Evolutionary conservation across 1,140 invertebrate species (phyloP).

Genomic region (Lethocerus indicus): DNA sequence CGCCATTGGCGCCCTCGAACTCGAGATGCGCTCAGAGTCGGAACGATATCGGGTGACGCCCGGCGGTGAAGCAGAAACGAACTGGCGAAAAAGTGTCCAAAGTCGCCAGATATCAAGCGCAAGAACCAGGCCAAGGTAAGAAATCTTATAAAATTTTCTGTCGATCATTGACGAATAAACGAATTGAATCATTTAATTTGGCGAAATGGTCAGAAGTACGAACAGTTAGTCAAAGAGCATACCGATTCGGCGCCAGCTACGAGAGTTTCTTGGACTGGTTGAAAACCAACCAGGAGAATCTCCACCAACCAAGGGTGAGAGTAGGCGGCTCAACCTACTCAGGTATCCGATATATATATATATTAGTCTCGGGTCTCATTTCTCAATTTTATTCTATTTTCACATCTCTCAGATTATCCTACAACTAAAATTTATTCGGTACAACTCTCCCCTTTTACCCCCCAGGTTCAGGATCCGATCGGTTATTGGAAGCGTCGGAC

Average conservation of each 20-base stretch:
- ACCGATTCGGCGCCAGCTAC: conserved; percentile 55
- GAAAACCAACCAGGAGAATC: conserved; percentile 43
- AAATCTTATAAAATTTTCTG: background rate
- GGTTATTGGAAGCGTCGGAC: too few species aligned
- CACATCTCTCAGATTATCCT: background rate
- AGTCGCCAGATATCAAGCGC: conserved; percentile 62
- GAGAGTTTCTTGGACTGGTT: conserved; percentile 59
- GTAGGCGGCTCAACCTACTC: conserved; percentile 62
- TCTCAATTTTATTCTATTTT: background rate
- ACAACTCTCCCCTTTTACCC: background rate
- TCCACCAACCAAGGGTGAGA: conserved; percentile 64
- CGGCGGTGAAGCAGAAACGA: conserved; percentile 60
- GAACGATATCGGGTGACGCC: conserved; percentile 55
- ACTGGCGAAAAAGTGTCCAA: conserved; percentile 59
- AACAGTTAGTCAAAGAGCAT: conserved; percentile 73
- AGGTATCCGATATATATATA: background rate
- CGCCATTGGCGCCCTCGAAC: too few species aligned
- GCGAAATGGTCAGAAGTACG: conserved; percentile 59
- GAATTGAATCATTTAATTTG: conserved; percentile 3
- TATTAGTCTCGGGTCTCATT: background rate
- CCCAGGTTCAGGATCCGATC: too few species aligned
- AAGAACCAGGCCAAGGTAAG: conserved; percentile 58
- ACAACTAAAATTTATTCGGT: background rate
- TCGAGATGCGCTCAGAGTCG: conserved; percentile 52
- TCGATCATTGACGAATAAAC: background rate